A percentile compares a stretch with the other conserved stretches of the same genome.
Conservation (phyloP, 2,797 vertebrate genomes). For the Tiaroga cobitis region DNA sequence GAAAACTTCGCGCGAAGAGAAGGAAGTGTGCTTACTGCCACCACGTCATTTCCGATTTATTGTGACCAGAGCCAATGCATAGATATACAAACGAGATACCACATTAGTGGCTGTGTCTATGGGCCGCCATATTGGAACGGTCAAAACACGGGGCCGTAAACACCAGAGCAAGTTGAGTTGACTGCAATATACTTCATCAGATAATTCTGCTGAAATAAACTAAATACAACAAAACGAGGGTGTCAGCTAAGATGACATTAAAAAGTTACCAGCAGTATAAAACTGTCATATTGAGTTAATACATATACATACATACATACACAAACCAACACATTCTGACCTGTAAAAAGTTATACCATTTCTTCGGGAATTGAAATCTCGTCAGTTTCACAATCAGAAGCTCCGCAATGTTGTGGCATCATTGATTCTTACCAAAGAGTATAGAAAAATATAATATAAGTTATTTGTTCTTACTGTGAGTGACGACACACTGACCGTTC, state of each 20-base stretch:
- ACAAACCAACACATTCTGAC: not conserved
- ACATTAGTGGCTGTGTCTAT: not conserved
- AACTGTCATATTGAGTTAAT: not conserved
- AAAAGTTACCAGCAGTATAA: not conserved
- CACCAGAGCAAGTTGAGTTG: not conserved
- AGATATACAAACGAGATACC: not conserved
- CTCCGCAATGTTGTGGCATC: not conserved
- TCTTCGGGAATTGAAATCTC: not conserved
- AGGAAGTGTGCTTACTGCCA: not conserved
- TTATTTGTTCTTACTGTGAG: not conserved
- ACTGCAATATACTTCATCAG: not conserved
- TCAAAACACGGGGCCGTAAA: not conserved
- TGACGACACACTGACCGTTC: not conserved
- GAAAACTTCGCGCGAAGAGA: conserved; percentile 11
- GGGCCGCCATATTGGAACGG: not conserved
- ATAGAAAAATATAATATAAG: too few species aligned
- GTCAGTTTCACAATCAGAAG: not conserved
- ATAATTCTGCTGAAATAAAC: not conserved
- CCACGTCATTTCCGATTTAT: conserved; percentile 14
- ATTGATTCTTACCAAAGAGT: not conserved
- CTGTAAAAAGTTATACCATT: not conserved
- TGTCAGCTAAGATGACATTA: not conserved
- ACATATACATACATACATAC: not conserved
- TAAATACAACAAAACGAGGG: not conserved
- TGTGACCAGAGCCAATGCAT: not conserved